These are phyloP conservation scores for Anolis sagrei DNA, from an alignment of 2,113 vertebrate species.

Conservation along the genomic window DNA sequence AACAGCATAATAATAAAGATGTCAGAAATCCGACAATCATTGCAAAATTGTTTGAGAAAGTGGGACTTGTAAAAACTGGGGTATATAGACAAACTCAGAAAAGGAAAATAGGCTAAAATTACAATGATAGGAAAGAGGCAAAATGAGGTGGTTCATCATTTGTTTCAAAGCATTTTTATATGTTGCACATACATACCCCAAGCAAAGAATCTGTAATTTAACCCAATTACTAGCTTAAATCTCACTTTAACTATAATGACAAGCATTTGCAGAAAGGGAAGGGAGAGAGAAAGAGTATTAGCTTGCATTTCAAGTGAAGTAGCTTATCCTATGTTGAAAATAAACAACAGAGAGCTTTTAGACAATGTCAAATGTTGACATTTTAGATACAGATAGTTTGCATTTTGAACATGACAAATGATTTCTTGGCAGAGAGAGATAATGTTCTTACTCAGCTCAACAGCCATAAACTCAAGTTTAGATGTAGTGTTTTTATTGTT, in stretches of 20 bases:
- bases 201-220: constrained; percentile 21
- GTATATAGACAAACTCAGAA: neutral
- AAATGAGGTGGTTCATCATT: constrained; percentile 19
- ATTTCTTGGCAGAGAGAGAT: constrained; percentile 38
- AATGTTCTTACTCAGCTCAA: constrained; percentile 43
- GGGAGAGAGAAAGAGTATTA: neutral
- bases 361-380: constrained; percentile 17
- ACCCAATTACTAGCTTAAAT: constrained; percentile 7
- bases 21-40: constrained; percentile 27
- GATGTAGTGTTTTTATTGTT: constrained; percentile 16
- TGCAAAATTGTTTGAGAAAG: constrained; percentile 10
- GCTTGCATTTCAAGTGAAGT: constrained; percentile 12
- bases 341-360: constrained; percentile 19
- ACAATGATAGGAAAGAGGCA: constrained; percentile 7
- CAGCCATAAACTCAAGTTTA: constrained; percentile 41
- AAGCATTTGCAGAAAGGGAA: constrained; percentile 5
- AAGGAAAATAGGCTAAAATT: constrained; percentile 5
- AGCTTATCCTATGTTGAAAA: constrained; percentile 34
- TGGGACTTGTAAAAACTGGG: constrained; percentile 9
- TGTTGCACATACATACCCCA: neutral
- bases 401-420: constrained; percentile 36
- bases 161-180: neutral
- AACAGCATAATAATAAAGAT: constrained; percentile 4
- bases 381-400: constrained; percentile 41
- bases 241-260: constrained; percentile 12